Conservation (phyloP, 2,113 vertebrate genomes). For the Aviceda subcristata region DNA sequence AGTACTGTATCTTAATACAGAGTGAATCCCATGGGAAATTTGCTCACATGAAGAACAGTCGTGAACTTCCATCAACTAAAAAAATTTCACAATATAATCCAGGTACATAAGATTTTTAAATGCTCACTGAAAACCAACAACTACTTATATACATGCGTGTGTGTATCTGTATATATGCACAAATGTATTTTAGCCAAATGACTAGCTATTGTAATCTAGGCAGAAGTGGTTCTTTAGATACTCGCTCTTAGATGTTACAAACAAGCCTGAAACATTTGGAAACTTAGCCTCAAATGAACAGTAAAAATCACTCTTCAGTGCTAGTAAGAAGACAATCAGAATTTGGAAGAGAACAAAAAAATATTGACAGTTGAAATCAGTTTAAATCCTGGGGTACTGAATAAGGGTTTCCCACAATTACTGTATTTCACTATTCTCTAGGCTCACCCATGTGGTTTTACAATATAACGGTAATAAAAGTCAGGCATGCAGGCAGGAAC, state of each 20-base stretch:
- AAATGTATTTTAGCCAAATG: not conserved
- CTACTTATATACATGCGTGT: rapidly evolving
- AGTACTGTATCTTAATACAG: not conserved
- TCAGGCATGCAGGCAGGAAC: not conserved
- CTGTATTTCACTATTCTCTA: not conserved
- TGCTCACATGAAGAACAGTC: not conserved
- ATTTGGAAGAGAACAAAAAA: not conserved
- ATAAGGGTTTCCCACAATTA: not conserved
- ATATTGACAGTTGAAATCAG: not conserved
- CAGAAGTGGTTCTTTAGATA: not conserved
- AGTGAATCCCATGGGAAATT: not conserved
- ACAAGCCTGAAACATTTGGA: not conserved
- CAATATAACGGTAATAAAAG: not conserved
- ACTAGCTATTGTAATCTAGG: not conserved
- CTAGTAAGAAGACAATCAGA: not conserved
- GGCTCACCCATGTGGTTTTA: not conserved
- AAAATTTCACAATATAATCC: not conserved
- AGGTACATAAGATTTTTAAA: not conserved
- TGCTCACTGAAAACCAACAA: not conserved
- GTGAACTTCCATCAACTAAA: not conserved
- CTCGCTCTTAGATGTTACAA: not conserved
- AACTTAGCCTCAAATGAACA: not conserved
- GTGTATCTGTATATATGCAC: not conserved
- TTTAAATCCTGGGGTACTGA: not conserved
- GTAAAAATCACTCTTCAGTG: not conserved